Evolutionary conservation across 1,140 invertebrate species (phyloP), one percentile per base, ranked within the genome.

Genomic region (Daktulosphaira vitifoliae): DNA sequence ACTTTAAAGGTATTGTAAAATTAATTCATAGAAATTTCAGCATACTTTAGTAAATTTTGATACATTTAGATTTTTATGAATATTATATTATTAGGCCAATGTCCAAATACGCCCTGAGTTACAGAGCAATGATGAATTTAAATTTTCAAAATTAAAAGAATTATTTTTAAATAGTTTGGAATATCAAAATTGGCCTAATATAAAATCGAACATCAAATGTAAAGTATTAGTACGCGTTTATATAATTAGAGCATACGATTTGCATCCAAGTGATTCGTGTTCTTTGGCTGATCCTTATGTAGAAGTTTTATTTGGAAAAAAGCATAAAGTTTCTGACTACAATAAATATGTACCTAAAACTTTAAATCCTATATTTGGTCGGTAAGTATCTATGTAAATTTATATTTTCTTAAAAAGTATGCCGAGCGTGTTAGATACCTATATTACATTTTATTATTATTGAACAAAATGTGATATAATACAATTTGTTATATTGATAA

Each of bases 361-460:
- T 67, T 74, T 86, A n/a, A 90, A 92, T 78, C 90, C 92, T 0
- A 77, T 89, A 11, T 93, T 93, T 77, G 90, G 90, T 66, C 88
- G 81, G 85, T 87, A 78, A 11, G 76, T 77, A 76, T 46, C 2
- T 54, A 22, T 33, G 0, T n/a, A n/a, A n/a, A n/a, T n/a, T n/a
- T n/a, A n/a, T n/a, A n/a, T n/a, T n/a, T n/a, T n/a, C n/a, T n/a
- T n/a, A n/a, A n/a, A n/a, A n/a, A n/a, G n/a, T n/a, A n/a, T n/a
- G n/a, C n/a, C n/a, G n/a, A n/a, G n/a, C n/a, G n/a, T n/a, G n/a
- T n/a, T n/a, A n/a, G n/a, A n/a, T n/a, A n/a, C n/a, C n/a, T n/a
- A n/a, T n/a, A n/a, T n/a, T n/a, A n/a, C n/a, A n/a, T n/a, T n/a
- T n/a, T n/a, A n/a, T n/a, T n/a, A n/a, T n/a, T n/a, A n/a, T n/a